A percentile compares a stretch with the other conserved stretches of the same genome.
Evolutionary conservation across 2,113 vertebrate genomes (phyloP).

Genomic region (Pipa parva): DNA sequence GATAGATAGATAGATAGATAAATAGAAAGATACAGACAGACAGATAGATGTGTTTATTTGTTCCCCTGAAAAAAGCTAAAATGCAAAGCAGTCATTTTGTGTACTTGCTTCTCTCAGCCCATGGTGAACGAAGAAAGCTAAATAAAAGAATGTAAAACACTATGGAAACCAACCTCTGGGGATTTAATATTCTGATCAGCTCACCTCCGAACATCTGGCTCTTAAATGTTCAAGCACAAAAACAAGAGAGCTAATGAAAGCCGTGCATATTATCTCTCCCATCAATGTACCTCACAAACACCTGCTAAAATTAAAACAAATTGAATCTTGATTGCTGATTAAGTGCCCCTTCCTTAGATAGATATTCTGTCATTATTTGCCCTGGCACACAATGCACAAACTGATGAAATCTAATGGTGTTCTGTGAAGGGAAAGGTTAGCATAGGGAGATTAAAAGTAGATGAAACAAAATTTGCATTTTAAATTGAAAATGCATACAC

Average conservation of each 20-base stretch:
- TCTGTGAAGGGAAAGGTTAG: constrained; percentile 69
- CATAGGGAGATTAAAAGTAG: constrained; percentile 61
- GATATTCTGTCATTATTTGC: constrained; percentile 83
- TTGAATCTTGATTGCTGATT: constrained; percentile 93
- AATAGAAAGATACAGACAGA: too few relatives aligned
- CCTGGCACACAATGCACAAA: constrained; percentile 75
- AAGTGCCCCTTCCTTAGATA: constrained; percentile 84
- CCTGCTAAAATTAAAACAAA: constrained; percentile 88
- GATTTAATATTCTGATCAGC: constrained; percentile 88
- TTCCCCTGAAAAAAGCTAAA: constrained; percentile 57
- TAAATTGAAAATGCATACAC: constrained; percentile 65
- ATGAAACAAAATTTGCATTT: constrained; percentile 54
- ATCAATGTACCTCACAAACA: constrained; percentile 83
- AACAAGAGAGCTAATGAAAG: constrained; percentile 88
- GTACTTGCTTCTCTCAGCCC: constrained; percentile 70
- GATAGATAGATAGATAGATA: too few relatives aligned
- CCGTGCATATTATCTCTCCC: constrained; percentile 81
- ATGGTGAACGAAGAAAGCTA: constrained; percentile 72
- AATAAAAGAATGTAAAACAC: constrained; percentile 83
- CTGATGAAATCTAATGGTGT: constrained; percentile 71
- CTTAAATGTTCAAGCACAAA: constrained; percentile 83
- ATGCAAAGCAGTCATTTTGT: constrained; percentile 57
- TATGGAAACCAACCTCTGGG: constrained; percentile 88
- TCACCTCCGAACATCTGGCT: constrained; percentile 87
- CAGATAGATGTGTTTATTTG: constrained; percentile 58